Base-by-base conservation (phyloP, 1,140 invertebrate genomes). In the Hycleus phaleratus region DNA sequence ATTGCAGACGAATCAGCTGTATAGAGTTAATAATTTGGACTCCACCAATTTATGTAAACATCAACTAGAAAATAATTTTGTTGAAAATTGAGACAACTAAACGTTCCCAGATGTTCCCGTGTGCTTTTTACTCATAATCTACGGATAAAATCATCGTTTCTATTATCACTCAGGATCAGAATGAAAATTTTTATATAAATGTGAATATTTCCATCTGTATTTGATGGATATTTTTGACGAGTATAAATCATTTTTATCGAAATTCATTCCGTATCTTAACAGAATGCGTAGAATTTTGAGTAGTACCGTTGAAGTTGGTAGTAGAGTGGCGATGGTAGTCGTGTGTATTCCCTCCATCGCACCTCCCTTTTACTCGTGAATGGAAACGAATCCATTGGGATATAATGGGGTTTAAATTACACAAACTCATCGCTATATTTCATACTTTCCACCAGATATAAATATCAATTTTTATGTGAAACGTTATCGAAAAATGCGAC, bases 381-480 rank as follows among this genome's bases (percentile, higher is more conserved):
- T 53, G 51, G 51, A 53, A 46, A 53, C 51, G 51, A 53, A 53
- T 56, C 54, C 54, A 56, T 56, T 49, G 54, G 54, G 54, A 56
- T 48, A 49, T 49, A 49, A 56, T 56, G 54, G 54, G 50, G 46
- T 59, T 54, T 59, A 52, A 54, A 59, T 54, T 59, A 47, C 58
- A 54, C 50, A 52, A 54, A 54, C 49, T 59, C 58, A 47, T 53
- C 50, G 50, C 58, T 43, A 54, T 59, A 59, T 59, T 59, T 59
- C 58, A 59, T 59, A 54, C 58, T 59, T 59, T 59, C 44, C 50
- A 54, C 44, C 44, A 45, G 58, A 59, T 54, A 59, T 54, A 59
- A 59, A 54, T 59, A 59, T 59, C 50, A 59, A 59, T 59, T 49
- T 59, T 54, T 53, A 59, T 59, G 53, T 52, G 45, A 54, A 59